Conservation (phyloP, 2,797 vertebrate species). For the Hydrophis major region DNA sequence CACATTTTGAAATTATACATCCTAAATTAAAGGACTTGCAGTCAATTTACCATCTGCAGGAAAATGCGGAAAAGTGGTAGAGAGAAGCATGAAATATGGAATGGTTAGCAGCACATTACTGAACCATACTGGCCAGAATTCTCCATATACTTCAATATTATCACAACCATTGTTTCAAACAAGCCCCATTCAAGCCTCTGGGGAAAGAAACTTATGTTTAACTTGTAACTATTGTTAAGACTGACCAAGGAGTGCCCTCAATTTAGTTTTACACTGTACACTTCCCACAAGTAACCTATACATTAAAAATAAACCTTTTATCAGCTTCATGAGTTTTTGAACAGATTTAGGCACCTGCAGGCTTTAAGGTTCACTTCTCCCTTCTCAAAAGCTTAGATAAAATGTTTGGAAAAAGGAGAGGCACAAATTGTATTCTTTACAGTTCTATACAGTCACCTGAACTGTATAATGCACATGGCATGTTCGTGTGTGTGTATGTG, state of each 20-base stretch:
- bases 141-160: neutral
- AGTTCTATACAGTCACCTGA: neutral
- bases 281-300: conserved; percentile 57
- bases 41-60: conserved; percentile 58
- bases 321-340: conserved; percentile 40
- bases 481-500: neutral
- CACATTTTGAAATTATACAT: conserved; percentile 52
- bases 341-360: conserved; percentile 49
- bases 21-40: conserved; percentile 47
- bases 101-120: neutral
- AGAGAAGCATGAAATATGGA: conserved; percentile 13
- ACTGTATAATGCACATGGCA: neutral
- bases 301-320: conserved; percentile 45
- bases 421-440: neutral
- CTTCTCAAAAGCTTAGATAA: neutral
- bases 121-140: conserved; percentile 28
- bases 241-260: neutral
- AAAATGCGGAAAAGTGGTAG: conserved; percentile 51
- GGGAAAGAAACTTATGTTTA: rapidly evolving
- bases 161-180: conserved; percentile 6
- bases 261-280: conserved; percentile 54
- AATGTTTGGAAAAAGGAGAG: neutral
- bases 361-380: neutral
- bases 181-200: neutral
- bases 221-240: neutral